Evolutionary conservation across 2,113 vertebrate genomes (phyloP).

Genomic region (Vanacampus margaritifer): DNA sequence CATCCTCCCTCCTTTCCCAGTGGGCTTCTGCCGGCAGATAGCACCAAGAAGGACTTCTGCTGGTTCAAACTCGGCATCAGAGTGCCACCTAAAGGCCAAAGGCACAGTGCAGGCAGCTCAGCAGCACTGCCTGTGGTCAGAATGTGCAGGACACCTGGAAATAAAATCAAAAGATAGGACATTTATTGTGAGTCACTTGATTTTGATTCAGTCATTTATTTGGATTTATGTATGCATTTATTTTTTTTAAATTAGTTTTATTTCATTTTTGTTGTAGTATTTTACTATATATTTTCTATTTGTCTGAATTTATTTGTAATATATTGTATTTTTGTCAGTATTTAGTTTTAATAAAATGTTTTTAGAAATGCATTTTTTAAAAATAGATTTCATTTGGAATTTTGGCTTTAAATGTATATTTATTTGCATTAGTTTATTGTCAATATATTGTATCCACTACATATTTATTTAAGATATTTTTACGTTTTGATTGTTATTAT

Average conservation of each 20-base stretch:
- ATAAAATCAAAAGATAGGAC: too few species aligned
- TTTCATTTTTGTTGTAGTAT: neutral
- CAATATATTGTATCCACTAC: too few species aligned
- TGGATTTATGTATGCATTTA: neutral
- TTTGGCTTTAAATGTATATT: too few species aligned
- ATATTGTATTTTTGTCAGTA: too few species aligned
- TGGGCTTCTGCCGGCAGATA: constrained; percentile 4
- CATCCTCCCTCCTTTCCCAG: constrained; percentile 5
- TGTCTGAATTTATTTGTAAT: too few species aligned
- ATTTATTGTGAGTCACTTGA: neutral
- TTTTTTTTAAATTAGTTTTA: neutral
- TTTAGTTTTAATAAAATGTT: too few species aligned
- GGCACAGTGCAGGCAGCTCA: constrained; percentile 23
- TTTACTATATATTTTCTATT: neutral
- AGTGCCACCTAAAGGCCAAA: constrained; percentile 75
- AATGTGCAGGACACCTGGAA: neutral
- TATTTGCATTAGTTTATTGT: too few species aligned
- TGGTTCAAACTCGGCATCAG: constrained; percentile 72
- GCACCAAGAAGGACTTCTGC: constrained; percentile 7
- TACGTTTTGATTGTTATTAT: too few species aligned
- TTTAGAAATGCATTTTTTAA: too few species aligned
- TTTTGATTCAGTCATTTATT: neutral
- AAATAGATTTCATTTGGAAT: neutral
- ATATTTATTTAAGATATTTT: too few species aligned
- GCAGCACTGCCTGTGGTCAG: neutral